Evolutionary conservation across 23 tunicate genomes (phyloP), one percentile per base, ranked within the genome.

Genomic region (Aplidium turbinatum): DNA sequence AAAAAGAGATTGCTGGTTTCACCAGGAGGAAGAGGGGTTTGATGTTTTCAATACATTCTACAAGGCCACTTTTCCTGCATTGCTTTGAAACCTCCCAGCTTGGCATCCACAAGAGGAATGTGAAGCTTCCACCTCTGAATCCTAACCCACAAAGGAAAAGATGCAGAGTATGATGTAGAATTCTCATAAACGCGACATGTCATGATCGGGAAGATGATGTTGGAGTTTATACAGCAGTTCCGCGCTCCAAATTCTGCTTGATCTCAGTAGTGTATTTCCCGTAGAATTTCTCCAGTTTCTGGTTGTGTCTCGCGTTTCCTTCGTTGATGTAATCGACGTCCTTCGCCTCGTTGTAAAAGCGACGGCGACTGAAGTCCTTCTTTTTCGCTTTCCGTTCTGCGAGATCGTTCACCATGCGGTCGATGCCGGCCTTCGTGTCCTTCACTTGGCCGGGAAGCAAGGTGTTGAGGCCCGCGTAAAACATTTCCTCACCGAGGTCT

Each of bases 261-360:
- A 91, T 91, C 63, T 91, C 97, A 1, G 90, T 75, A 16, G 97
- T 91, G 50, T 91, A 91, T 56, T 91, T 83, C 23, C 97, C 97
- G 45, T 91, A 91, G 67, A 80, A 84, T 34, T 81, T 82, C 65
- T 91, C 97, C 57, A 87, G 72, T 45, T 74, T 91, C 31, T 68
- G 73, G 55, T 91, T 91, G 58, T 70, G 79, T 53, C 79, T 78
- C 9, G 97, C 86, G 67, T 91, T 91, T 29, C 86, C 48, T 39
- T 91, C 97, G 63, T 91, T 91, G 58, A 91, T 91, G 78, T 91
- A 91, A 69, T 91, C 97, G 21, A 91, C 83, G 48, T 91, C 97
- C 29, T 84, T 84, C 7, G 83, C 57, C 4, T 84, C 91, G 48
- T 91, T 70, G 39, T 68, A 70, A 32, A 73, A 68, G 38, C 97